Conservation (phyloP, 2,797 vertebrate genomes). For the Myotis daubentonii region DNA sequence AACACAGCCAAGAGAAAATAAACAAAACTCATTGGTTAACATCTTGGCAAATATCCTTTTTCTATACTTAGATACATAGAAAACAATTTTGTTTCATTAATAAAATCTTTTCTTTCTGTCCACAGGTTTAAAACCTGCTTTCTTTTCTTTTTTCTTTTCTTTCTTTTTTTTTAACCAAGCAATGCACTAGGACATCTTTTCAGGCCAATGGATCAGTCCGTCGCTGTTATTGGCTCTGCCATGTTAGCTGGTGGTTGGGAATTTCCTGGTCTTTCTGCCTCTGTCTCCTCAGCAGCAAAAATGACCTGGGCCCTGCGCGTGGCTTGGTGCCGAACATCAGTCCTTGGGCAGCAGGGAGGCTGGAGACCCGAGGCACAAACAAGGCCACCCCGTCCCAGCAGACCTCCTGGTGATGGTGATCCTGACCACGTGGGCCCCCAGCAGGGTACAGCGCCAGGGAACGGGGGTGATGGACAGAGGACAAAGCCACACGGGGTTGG, state of each 20-base stretch:
- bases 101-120: constrained; percentile 29
- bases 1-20: constrained; percentile 50
- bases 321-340: neutral
- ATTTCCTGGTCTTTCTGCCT: neutral
- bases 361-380: neutral
- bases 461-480: neutral
- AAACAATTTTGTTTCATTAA: constrained; percentile 38
- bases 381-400: neutral
- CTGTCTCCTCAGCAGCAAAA: neutral
- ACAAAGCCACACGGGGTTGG: neutral
- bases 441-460: neutral
- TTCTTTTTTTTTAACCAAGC: neutral
- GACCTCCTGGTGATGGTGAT: neutral
- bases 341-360: neutral
- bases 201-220: neutral
- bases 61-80: constrained; percentile 45
- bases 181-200: neutral
- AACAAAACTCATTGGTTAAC: constrained; percentile 56
- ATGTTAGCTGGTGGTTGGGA: no score
- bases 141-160: neutral
- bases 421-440: neutral
- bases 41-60: constrained; percentile 49
- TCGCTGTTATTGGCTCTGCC: neutral
- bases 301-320: neutral
- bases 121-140: neutral